Base-by-base conservation (phyloP, 2,888 invertebrate species). In the Conus canariensis region DNA sequence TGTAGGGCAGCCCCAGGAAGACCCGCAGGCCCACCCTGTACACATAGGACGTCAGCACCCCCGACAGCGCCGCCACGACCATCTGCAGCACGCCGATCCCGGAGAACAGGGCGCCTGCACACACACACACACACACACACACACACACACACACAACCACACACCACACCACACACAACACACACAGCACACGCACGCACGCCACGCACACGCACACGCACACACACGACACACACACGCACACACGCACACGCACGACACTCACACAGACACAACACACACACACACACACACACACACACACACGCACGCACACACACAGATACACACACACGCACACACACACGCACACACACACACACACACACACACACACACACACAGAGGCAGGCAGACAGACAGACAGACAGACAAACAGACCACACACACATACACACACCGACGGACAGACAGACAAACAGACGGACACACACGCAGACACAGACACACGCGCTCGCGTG, bases 11-110 rank as follows among this genome's bases (percentile, higher is more conserved):
- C 2, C 88, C 88, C 58, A 25, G 77, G 30, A 60, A 88, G 4
- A 80, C 22, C 5, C n/a, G n/a, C 88, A 88, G 80, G 5, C 77
- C 88, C 10, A 7, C 88, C 2, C n/a, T 80, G 60, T 88, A 88
- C 80, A 80, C 30, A 80, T n/a, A n/a, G n/a, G 80, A 60, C 74
- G 77, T 25, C 1, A 45, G 5, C 45, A 88, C 60, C n/a, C 88
- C 88, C 0, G 88, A 0, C 14, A 60, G 59, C 16, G 80, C 56
- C 5, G 88, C 59, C 58, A 88, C 77, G 7, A 88, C 12, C 88
- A 88, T 88, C 60, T 88, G 88, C 25, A 88, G 80, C 59, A 88
- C 88, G 1, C 88, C 88, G 14, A 88, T 80, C 2, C 88, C 80
- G 45, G 30, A 45, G 45, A 45, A 45, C 45, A 45, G 45, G 45